phyloP scores from a whole-genome alignment of 1,140 invertebrate species.

The Rhynchophorus ferrugineus region DNA sequence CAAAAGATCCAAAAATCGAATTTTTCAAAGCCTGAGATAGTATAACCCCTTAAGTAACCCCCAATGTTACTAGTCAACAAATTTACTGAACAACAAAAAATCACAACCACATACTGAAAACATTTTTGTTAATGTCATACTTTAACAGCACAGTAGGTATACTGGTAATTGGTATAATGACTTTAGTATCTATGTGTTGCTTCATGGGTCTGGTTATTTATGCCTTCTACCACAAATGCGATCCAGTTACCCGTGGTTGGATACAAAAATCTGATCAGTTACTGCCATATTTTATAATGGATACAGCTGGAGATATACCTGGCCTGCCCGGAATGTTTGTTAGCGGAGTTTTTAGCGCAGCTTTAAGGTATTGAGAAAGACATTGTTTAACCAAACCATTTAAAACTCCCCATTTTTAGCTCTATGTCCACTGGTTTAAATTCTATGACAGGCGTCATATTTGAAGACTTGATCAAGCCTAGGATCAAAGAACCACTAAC shows the following conservation, averaged over 20 bases:
- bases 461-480: constrained; percentile 54
- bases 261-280: constrained; percentile 48
- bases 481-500: constrained; percentile 39
- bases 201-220: constrained; percentile 66
- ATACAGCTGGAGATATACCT: constrained; percentile 47
- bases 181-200: constrained; percentile 43
- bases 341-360: constrained; percentile 61
- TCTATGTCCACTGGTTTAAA: constrained; percentile 60
- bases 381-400: constrained; percentile 43
- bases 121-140: background rate
- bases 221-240: constrained; percentile 64
- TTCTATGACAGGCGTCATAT: constrained; percentile 57
- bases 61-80: too few species aligned
- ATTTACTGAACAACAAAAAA: too few species aligned
- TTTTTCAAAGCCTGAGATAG: too few species aligned
- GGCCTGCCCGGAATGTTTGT: constrained; percentile 61
- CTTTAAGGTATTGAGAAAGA: constrained; percentile 45
- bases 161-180: constrained; percentile 39
- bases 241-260: constrained; percentile 57
- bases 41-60: too few species aligned
- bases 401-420: constrained; percentile 48
- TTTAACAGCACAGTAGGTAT: constrained; percentile 39
- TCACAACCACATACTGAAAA: too few species aligned
- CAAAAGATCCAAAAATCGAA: too few species aligned
- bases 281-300: constrained; percentile 56